These are phyloP conservation scores for Sarcophaga bullata DNA, from an alignment of 1,140 invertebrate genomes.

Conservation along the genomic window DNA sequence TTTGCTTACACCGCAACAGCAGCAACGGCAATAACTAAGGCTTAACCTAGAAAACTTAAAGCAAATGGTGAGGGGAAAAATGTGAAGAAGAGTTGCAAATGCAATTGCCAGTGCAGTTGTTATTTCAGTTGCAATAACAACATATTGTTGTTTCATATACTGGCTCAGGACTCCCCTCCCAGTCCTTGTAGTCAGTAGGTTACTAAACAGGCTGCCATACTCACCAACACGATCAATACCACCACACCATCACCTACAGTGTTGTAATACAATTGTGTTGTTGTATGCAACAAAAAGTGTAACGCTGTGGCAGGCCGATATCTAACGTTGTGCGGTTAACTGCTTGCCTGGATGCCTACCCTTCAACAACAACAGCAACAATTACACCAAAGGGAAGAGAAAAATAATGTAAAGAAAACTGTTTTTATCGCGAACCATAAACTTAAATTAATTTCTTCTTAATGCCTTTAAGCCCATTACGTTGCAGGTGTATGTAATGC, in stretches of 20 bases:
- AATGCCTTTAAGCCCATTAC: slow-evolving; percentile 30
- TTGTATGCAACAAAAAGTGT: background rate
- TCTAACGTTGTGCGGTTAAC: background rate
- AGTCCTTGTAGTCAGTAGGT: background rate
- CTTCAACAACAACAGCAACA: background rate
- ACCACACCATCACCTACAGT: background rate
- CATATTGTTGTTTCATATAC: slow-evolving; percentile 8
- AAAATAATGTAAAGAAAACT: background rate
- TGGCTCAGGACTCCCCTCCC: background rate
- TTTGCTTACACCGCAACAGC: background rate
- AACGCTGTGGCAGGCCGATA: background rate
- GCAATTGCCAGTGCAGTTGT: too few species aligned
- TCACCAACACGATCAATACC: too few species aligned
- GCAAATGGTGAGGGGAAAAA: background rate
- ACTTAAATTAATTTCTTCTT: slow-evolving; percentile 38
- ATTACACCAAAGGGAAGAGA: background rate
- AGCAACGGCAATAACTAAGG: slow-evolving; percentile 8
- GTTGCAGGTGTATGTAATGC: background rate
- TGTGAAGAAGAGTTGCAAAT: background rate
- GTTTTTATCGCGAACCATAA: slow-evolving; percentile 21
- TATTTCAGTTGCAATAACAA: background rate
- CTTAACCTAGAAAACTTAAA: slow-evolving; percentile 20
- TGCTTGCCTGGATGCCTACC: background rate
- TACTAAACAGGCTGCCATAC: too few species aligned
- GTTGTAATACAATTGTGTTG: background rate